Percentiles rank a stretch among this genome's conserved stretches.
Conservation (phyloP, 2,113 vertebrate genomes). For the Engraulis encrasicolus region DNA sequence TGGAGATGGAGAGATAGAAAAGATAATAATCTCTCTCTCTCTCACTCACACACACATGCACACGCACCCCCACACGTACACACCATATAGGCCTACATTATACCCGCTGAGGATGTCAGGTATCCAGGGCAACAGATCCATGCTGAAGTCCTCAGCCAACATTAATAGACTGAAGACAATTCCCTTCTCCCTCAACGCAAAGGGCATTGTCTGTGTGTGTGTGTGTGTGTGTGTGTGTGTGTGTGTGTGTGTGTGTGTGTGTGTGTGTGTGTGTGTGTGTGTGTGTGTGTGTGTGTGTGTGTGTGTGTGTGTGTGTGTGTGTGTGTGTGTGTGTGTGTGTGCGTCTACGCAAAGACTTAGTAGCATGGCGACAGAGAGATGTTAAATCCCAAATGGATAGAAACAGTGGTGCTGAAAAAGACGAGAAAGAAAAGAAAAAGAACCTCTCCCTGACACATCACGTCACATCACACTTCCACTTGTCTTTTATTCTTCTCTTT, state of each 20-base stretch:
- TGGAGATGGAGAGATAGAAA: no score
- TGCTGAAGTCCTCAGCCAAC: background rate
- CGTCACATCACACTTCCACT: background rate
- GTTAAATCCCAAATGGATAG: background rate
- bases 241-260: no score
- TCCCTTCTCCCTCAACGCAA: background rate
- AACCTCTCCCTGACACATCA: background rate
- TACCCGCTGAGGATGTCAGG: background rate
- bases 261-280: no score
- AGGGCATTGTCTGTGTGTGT: background rate
- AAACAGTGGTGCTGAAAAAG: background rate
- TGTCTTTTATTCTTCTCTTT: background rate
- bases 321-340: no score
- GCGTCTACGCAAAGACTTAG: no score
- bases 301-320: no score
- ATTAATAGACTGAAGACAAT: constrained; percentile 8
- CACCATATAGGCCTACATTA: background rate
- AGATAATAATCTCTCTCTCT: no score
- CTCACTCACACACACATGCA: no score
- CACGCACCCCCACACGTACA: no score
- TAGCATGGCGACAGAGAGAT: background rate
- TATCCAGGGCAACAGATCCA: constrained; percentile 21
- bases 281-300: no score
- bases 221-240: no score
- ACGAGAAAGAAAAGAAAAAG: background rate